Conservation (phyloP, 2,113 vertebrate species). For the Corapipo altera region DNA sequence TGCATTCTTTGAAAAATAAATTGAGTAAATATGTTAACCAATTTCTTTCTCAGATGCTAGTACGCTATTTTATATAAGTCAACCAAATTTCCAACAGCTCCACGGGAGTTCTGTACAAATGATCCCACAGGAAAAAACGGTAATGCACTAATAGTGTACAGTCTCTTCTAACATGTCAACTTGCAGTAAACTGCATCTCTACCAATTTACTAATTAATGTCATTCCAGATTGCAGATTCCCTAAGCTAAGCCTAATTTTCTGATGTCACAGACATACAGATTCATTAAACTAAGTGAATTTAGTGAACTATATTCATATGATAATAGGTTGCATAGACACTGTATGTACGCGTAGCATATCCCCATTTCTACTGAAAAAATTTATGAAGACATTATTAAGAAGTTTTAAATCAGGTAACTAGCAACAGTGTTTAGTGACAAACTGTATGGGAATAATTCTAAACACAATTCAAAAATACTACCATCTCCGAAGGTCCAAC, state of each 20-base stretch:
- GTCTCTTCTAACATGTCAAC: background rate
- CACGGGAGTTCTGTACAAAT: background rate
- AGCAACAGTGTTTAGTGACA: background rate
- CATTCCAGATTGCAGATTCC: background rate
- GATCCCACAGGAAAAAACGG: background rate
- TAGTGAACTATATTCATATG: background rate
- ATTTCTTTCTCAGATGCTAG: background rate
- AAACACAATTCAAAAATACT: conserved; percentile 9
- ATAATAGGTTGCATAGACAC: background rate
- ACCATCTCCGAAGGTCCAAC: conserved; percentile 95
- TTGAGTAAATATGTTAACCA: background rate
- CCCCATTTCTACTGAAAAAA: background rate
- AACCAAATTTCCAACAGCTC: background rate
- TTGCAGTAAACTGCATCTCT: background rate
- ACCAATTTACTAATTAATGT: background rate
- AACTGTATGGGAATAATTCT: background rate
- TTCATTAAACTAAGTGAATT: background rate
- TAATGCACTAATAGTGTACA: background rate
- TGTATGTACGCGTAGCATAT: background rate
- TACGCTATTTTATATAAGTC: background rate
- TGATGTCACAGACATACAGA: background rate
- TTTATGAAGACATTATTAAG: background rate
- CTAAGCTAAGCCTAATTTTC: background rate
- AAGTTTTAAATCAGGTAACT: background rate
- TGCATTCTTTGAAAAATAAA: background rate